These are phyloP conservation scores for Carcina quercana DNA, from an alignment of 2,888 invertebrate genomes.

Conservation along the genomic window DNA sequence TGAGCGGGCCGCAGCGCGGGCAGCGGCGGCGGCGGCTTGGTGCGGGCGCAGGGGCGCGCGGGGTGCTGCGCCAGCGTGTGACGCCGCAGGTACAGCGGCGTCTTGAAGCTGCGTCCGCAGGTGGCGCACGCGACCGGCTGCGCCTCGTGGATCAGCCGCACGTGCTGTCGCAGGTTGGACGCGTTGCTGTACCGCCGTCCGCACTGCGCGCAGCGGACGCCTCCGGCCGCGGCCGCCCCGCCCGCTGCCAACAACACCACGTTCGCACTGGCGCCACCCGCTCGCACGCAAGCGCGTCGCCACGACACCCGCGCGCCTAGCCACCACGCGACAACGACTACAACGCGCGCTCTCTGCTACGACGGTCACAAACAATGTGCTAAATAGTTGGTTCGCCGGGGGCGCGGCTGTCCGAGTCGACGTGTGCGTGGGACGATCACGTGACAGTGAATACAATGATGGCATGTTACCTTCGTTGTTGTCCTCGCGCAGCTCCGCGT, in stretches of 20 bases:
- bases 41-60: slow-evolving; percentile 43
- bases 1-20: slow-evolving; percentile 25
- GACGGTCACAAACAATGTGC: slow-evolving; percentile 25
- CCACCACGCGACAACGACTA: slow-evolving; percentile 28
- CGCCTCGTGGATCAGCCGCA: slow-evolving; percentile 83
- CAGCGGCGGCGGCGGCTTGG: slow-evolving; percentile 28
- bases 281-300: slow-evolving; percentile 24
- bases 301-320: slow-evolving; percentile 69
- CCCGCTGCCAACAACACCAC: slow-evolving; percentile 64
- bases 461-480: slow-evolving; percentile 59
- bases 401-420: slow-evolving; percentile 73
- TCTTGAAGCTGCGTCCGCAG: slow-evolving; percentile 84
- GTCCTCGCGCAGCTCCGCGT: slow-evolving; percentile 60
- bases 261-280: slow-evolving; percentile 39
- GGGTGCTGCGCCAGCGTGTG: slow-evolving; percentile 82
- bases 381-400: slow-evolving; percentile 65
- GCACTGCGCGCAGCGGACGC: slow-evolving; percentile 78
- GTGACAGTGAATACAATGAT: slow-evolving; percentile 40
- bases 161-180: slow-evolving; percentile 84
- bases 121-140: slow-evolving; percentile 80
- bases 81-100: slow-evolving; percentile 83
- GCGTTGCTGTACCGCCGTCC: slow-evolving; percentile 82
- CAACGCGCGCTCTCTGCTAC: slow-evolving; percentile 51
- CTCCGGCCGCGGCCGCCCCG: slow-evolving; percentile 31
- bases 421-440: slow-evolving; percentile 67